phyloP scores from a whole-genome alignment of 2,797 vertebrate species.

The Lepus oiostolus region DNA sequence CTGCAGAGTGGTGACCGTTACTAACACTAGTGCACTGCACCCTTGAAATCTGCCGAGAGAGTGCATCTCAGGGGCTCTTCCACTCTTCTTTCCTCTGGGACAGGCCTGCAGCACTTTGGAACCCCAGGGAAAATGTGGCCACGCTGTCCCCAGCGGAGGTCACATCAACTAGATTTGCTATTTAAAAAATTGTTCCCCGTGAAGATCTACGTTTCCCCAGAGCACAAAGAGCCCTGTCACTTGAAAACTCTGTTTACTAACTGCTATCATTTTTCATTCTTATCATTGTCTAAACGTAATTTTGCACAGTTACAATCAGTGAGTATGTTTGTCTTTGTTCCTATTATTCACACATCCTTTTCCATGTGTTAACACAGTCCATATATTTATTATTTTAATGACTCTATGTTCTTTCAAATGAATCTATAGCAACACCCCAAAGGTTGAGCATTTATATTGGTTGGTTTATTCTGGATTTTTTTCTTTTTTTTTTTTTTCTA shows the following conservation, averaged over 20 bases:
- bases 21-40: background rate
- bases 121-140: background rate
- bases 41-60: background rate
- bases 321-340: background rate
- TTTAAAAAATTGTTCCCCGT: background rate
- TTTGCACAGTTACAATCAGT: background rate
- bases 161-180: background rate
- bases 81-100: background rate
- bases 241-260: background rate
- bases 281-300: slow-evolving; percentile 29
- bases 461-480: background rate
- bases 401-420: background rate
- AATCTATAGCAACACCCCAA: background rate
- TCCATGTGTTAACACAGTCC: background rate
- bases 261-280: background rate
- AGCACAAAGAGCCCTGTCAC: background rate
- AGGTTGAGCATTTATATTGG: background rate
- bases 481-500: background rate
- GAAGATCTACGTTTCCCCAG: background rate
- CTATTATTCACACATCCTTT: background rate
- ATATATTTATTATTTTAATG: background rate
- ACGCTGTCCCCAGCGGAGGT: background rate
- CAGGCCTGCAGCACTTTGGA: background rate
- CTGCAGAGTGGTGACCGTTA: background rate
- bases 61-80: background rate